Evolutionary conservation across 2,797 vertebrate species (phyloP), one percentile per base, ranked within the genome.

Genomic region (Acanthurus tractus): DNA sequence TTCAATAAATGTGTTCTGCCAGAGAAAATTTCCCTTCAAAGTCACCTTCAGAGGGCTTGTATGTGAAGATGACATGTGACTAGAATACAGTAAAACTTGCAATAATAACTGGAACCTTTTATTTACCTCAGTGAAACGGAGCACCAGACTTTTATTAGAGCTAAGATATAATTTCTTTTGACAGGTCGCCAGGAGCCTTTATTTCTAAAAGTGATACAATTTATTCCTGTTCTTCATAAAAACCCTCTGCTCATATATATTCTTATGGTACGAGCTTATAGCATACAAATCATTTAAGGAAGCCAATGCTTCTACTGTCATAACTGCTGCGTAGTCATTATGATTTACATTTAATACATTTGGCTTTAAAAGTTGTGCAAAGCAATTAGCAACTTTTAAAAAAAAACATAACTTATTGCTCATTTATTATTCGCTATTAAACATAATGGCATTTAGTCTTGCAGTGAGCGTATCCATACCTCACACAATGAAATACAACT

Each of bases 41-140:
- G 88, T 90, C 86, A 91, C 89, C 85, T 90, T 89, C 74, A 68
- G 15, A 57, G 53, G 52, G 63, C 10, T 7, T 23, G 70, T 55
- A 55, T 58, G 62, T 76, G 74, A 63, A 52, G 58, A 76, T 70
- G 68, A 71, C 71, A 62, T 77, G 73, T 70, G 75, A 78, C 61
- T 63, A 29, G 72, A 87, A 90, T 79, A 78, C 71, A 57, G 61
- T 82, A 69, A 77, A 84, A 86, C 22, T n/a, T 44, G 45, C 53
- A 68, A 56, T 74, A 70, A 81, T 36, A 55, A 73, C 59, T 48
- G 4, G 34, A 70, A 77, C 46, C 55, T 69, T 78, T 63, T 76
- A 76, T 87, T 91, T 76, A 63, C 58, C 65, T 57, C 61, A 8
- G 38, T 69, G 56, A 82, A 82, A 63, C 14, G 55, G 38, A 69